Evolutionary conservation across 2,797 vertebrate genomes (phyloP).

Genomic region (Cuniculus paca): DNA sequence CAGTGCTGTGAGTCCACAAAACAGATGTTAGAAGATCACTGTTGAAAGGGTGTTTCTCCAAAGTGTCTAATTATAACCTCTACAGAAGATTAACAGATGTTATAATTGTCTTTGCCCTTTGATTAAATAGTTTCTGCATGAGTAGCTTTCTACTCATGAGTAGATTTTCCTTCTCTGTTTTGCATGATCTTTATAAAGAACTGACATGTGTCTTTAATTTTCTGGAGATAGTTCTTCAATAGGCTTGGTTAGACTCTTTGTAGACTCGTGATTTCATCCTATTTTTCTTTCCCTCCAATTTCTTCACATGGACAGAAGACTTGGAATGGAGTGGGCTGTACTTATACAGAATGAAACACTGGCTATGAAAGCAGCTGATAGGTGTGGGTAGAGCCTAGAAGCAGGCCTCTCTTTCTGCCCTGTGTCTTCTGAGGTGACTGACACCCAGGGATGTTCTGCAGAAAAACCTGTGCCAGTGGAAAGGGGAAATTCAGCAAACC

Average conservation of each 20-base stretch:
- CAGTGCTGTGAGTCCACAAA: slow-evolving; percentile 88
- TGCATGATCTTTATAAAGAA: slow-evolving; percentile 86
- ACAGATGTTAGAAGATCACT: slow-evolving; percentile 92
- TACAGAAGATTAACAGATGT: slow-evolving; percentile 97
- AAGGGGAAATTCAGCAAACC: not conserved
- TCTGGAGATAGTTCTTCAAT: slow-evolving; percentile 69
- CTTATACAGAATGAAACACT: not conserved
- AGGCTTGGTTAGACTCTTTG: slow-evolving; percentile 80
- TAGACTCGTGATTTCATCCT: slow-evolving; percentile 83
- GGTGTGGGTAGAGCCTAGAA: not conserved
- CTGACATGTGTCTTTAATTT: slow-evolving; percentile 84
- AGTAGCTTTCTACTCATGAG: slow-evolving; percentile 85
- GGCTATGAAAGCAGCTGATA: not conserved
- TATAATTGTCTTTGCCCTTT: slow-evolving; percentile 94
- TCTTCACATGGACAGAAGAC: not conserved
- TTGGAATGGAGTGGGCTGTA: not conserved
- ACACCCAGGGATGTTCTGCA: slow-evolving; percentile 15
- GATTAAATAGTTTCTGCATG: slow-evolving; percentile 94
- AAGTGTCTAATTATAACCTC: slow-evolving; percentile 94
- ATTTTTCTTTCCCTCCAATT: not conserved
- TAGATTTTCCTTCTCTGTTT: slow-evolving; percentile 81
- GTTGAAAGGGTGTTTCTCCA: slow-evolving; percentile 89
- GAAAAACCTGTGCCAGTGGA: not conserved
- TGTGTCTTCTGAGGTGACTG: slow-evolving; percentile 54
- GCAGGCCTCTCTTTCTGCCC: not conserved